Evolutionary conservation across 2,113 vertebrate genomes (phyloP), one percentile per base, ranked within the genome.

Genomic region (Lucifuga dentata): DNA sequence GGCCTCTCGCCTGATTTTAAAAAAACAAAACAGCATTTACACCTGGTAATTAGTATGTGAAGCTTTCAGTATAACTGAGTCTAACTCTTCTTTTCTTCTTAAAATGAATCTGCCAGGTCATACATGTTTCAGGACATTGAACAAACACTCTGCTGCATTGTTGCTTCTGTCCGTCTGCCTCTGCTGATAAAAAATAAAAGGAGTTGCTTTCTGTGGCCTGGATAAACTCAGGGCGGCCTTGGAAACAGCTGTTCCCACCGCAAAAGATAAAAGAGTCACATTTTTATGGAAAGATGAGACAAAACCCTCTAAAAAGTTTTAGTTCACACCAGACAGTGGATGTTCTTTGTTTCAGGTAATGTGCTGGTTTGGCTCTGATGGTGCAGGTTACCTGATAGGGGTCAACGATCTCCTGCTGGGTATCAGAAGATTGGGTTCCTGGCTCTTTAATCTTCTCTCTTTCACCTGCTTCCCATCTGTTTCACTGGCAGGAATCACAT

Each of bases 301-400:
- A 1, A 24, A 24, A 58, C 48, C 29, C 10, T 17, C 0, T 2
- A 26, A 13, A 26, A n/a, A n/a, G n/a, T n/a, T n/a, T n/a, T n/a
- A n/a, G n/a, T n/a, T n/a, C n/a, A n/a, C n/a, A n/a, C n/a, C 51
- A 5, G 29, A 8, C 41, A 2, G 39, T 0, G 65, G 10, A 0
- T 20, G 0, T 3, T 57, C 32, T 76, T 62, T 58, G 72, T 73
- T n/a, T 52, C 21, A 57, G 51, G 58, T 45, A 44, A 2, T 12
- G 36, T 9, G 17, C 41, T 16, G 50, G 36, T 16, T 3, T 1
- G 48, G 26, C 6, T 15, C 11, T 29, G 35, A 32, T 55, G 58
- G 15, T 51, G 59, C 26, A 12, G 49, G 85, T 78, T 61, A 89
- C 69, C 50, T 63, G 86, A 89, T 83, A 71, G 60, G 65, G 58